phyloP scores from a whole-genome alignment of 2,113 vertebrate species.

The Corythaixoides concolor region DNA sequence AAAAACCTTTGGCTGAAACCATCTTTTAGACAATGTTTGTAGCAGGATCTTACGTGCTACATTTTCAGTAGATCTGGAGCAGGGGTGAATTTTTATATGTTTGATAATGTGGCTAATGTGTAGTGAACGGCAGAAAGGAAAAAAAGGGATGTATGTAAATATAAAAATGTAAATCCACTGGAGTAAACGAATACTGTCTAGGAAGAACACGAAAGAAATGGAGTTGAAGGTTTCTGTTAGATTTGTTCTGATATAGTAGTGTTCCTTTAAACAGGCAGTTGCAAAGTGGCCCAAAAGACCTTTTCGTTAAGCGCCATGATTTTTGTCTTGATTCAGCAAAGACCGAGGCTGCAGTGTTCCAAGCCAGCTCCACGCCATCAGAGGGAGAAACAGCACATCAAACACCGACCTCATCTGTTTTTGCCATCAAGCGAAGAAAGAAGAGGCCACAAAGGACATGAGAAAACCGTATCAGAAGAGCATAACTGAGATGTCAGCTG shows the following conservation, averaged over 20 bases:
- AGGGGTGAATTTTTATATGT: neutral
- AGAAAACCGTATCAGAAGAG: neutral
- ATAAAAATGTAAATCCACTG: neutral
- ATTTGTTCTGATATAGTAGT: neutral
- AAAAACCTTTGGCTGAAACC: neutral
- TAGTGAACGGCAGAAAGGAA: neutral
- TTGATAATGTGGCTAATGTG: neutral
- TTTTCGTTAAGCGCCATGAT: neutral
- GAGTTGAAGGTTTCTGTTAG: neutral
- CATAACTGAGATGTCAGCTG: neutral
- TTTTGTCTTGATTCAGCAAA: slow-evolving; percentile 3
- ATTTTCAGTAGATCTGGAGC: neutral
- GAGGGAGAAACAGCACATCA: slow-evolving; percentile 5
- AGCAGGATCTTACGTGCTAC: neutral
- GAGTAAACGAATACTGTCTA: neutral
- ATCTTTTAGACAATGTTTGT: neutral
- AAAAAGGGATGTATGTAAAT: neutral
- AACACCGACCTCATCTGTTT: slow-evolving; percentile 23
- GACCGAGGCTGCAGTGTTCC: neutral
- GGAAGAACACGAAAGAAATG: neutral
- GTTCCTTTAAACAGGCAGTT: neutral
- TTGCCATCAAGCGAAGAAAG: slow-evolving; percentile 11
- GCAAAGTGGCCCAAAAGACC: neutral
- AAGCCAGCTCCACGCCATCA: neutral
- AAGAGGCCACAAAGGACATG: neutral